Conservation (phyloP, 2,888 invertebrate species). For the Dusona sp. region DNA sequence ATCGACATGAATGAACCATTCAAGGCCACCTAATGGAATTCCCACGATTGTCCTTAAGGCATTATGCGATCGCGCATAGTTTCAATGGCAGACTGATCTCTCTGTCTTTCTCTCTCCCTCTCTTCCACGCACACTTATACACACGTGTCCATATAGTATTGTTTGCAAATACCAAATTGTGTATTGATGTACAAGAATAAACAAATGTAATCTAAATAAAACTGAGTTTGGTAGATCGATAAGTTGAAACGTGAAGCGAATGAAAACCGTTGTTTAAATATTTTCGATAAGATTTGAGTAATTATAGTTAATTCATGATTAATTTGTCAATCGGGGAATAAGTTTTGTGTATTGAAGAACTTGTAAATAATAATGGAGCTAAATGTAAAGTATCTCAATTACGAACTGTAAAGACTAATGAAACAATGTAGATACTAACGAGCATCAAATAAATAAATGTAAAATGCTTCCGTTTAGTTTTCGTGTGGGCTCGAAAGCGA, state of each 20-base stretch:
- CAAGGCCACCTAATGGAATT: slow-evolving; percentile 84
- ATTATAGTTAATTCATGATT: not conserved
- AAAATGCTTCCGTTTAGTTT: slow-evolving; percentile 49
- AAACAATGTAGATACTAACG: slow-evolving; percentile 14
- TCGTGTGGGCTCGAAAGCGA: slow-evolving; percentile 34
- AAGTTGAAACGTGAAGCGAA: not conserved
- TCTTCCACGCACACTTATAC: not conserved
- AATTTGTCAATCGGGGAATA: not conserved
- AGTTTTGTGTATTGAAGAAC: not conserved
- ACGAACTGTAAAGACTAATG: not conserved
- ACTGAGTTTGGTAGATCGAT: not conserved
- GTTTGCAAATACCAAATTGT: not conserved
- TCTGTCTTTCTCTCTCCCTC: slow-evolving; percentile 13
- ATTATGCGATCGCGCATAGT: slow-evolving; percentile 79
- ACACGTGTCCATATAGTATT: not conserved
- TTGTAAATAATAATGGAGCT: not conserved
- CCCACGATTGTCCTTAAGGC: slow-evolving; percentile 84
- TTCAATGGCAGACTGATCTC: slow-evolving; percentile 56
- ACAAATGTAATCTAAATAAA: not conserved
- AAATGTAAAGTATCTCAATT: slow-evolving; percentile 30
- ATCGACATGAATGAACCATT: slow-evolving; percentile 85
- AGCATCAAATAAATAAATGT: slow-evolving; percentile 32
- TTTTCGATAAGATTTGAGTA: not conserved
- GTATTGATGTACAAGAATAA: not conserved
- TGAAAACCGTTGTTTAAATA: not conserved